These are phyloP conservation scores for Scaeva pyrastri DNA, from an alignment of 2,888 invertebrate genomes.

Conservation along the genomic window DNA sequence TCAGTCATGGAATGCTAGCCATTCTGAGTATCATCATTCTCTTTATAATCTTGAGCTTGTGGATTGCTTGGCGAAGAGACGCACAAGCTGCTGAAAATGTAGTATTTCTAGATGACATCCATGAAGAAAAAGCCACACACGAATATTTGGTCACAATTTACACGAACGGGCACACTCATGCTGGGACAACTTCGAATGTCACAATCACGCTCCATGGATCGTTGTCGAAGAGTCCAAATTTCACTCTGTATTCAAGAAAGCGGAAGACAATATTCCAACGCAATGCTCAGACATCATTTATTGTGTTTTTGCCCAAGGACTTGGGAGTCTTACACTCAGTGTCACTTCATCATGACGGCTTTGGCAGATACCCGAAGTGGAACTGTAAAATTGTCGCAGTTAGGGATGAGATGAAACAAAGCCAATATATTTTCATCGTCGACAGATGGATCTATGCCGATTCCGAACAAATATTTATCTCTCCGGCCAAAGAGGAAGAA, in stretches of 20 bases:
- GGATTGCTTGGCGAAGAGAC: slow-evolving; percentile 56
- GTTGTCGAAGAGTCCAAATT: slow-evolving; percentile 24
- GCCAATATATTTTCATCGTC: slow-evolving; percentile 72
- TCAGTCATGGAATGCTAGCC: slow-evolving; percentile 64
- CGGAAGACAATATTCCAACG: slow-evolving; percentile 36
- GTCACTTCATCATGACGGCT: slow-evolving; percentile 74
- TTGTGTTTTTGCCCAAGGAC: slow-evolving; percentile 1
- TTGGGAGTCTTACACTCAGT: slow-evolving; percentile 66
- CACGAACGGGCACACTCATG: slow-evolving; percentile 77
- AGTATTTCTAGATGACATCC: slow-evolving; percentile 4
- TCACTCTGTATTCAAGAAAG: slow-evolving; percentile 69
- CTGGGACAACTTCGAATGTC: slow-evolving; percentile 77
- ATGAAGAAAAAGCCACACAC: slow-evolving; percentile 26
- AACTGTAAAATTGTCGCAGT: slow-evolving; percentile 77
- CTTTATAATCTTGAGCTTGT: not conserved
- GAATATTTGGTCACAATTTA: slow-evolving; percentile 74
- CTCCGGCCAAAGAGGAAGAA: not conserved
- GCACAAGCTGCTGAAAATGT: not conserved
- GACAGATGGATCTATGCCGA: slow-evolving; percentile 72
- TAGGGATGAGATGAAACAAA: slow-evolving; percentile 54
- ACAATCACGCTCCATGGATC: slow-evolving; percentile 72
- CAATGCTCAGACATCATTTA: slow-evolving; percentile 48
- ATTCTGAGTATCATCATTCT: slow-evolving; percentile 37
- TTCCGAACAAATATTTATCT: not conserved
- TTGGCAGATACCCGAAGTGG: slow-evolving; percentile 79